A percentile compares a stretch with the other conserved stretches of the same genome.
Evolutionary conservation across 2,888 invertebrate species (phyloP).

Genomic region (Gymnosoma rotundatum): DNA sequence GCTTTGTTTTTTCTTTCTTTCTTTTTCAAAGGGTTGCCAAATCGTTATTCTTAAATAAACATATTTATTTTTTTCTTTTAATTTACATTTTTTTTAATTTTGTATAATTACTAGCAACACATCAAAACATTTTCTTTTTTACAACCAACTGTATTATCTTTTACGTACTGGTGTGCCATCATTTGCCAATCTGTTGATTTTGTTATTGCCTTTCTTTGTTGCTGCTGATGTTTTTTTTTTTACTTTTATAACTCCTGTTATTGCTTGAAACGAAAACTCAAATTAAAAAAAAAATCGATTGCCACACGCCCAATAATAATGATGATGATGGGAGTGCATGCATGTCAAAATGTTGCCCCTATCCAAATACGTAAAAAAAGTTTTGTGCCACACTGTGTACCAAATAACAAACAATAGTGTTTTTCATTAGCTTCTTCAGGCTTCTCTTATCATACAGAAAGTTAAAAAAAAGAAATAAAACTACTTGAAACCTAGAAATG

Average conservation of each 20-base stretch:
- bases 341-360: constrained; percentile 70
- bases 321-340: constrained; percentile 70
- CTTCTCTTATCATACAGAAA: constrained; percentile 39
- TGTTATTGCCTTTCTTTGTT: constrained; percentile 42
- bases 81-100: too few relatives aligned
- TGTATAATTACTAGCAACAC: too few relatives aligned
- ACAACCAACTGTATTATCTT: constrained; percentile 22
- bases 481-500: constrained; percentile 9
- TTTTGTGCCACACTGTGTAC: constrained; percentile 46
- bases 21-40: too few relatives aligned
- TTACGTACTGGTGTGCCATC: constrained; percentile 39
- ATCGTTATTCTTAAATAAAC: too few relatives aligned
- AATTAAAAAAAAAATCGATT: constrained; percentile 47
- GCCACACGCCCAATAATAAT: constrained; percentile 71
- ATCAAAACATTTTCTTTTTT: background rate
- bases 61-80: too few relatives aligned
- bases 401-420: constrained; percentile 42
- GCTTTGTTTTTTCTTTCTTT: too few relatives aligned
- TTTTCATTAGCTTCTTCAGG: constrained; percentile 44
- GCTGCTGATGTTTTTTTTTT: constrained; percentile 1
- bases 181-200: constrained; percentile 58
- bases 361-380: constrained; percentile 50
- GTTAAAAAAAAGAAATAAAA: constrained; percentile 15
- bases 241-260: constrained; percentile 22
- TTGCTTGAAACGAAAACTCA: constrained; percentile 47